Evolutionary conservation across 2,888 invertebrate genomes (phyloP).

Genomic region (Oconnorella tubifera): DNA sequence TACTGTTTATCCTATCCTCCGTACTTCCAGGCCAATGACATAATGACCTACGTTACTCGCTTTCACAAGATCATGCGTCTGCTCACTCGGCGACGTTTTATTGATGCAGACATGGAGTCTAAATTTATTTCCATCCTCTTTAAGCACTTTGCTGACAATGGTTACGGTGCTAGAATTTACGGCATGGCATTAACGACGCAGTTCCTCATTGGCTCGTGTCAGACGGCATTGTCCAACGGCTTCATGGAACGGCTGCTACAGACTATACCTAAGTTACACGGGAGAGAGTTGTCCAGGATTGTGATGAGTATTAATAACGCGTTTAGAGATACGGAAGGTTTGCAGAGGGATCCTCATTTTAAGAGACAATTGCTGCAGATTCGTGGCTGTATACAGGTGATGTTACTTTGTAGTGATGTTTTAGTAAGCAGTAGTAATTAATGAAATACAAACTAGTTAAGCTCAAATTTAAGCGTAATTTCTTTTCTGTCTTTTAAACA

Average conservation of each 20-base stretch:
- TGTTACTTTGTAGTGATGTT: no score
- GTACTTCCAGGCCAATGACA: conserved; percentile 30
- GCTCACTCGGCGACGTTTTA: conserved; percentile 24
- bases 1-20: no score
- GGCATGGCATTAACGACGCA: neutral
- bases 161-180: neutral
- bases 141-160: conserved; percentile 12
- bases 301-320: neutral
- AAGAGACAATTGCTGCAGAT: conserved; percentile 14
- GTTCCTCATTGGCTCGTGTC: conserved; percentile 5
- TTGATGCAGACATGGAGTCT: conserved; percentile 24
- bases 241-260: neutral
- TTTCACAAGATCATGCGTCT: conserved; percentile 35
- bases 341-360: neutral
- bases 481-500: no score
- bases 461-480: no score
- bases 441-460: no score
- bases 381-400: neutral
- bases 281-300: conserved; percentile 4
- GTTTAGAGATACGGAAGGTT: neutral
- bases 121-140: conserved; percentile 27
- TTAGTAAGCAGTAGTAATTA: no score
- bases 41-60: conserved; percentile 30
- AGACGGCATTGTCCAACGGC: neutral
- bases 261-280: conserved; percentile 6